A percentile compares a stretch with the other conserved stretches of the same genome.
phyloP scores from a whole-genome alignment of 2,888 invertebrate genomes.

The Allygus modestus region DNA sequence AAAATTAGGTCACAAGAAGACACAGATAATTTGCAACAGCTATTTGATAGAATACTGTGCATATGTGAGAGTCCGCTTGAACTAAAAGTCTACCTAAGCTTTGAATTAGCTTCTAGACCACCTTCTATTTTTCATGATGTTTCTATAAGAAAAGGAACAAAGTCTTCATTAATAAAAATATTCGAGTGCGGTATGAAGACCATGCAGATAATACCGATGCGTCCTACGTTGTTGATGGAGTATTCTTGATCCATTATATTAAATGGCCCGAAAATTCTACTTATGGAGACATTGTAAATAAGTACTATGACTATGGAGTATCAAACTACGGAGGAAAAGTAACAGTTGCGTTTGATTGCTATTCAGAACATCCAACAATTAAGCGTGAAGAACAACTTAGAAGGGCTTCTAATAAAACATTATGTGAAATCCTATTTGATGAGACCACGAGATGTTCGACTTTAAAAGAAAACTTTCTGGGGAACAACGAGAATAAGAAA shows the following conservation, averaged over 20 bases:
- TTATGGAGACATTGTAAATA: slow-evolving; percentile 17
- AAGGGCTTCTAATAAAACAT: slow-evolving; percentile 19
- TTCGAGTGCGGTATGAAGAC: neutral
- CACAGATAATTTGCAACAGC: neutral
- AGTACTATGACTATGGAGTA: neutral
- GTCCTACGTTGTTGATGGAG: slow-evolving; percentile 46
- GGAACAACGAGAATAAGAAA: slow-evolving; percentile 9
- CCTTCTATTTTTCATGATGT: too few species aligned
- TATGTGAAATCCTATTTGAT: slow-evolving; percentile 18
- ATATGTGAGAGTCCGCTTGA: neutral
- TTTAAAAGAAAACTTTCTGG: slow-evolving; percentile 20
- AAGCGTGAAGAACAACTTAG: slow-evolving; percentile 9
- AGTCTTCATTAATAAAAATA: neutral
- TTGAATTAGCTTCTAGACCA: neutral
- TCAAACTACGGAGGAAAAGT: slow-evolving; percentile 8
- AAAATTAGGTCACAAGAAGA: slow-evolving; percentile 1
- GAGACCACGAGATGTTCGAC: slow-evolving; percentile 1
- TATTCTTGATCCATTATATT: slow-evolving; percentile 24
- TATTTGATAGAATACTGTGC: slow-evolving; percentile 4
- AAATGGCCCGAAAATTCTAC: slow-evolving; percentile 30
- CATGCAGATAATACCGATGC: slow-evolving; percentile 16
- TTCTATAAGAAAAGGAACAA: neutral
- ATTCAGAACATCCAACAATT: slow-evolving; percentile 2
- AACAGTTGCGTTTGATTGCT: slow-evolving; percentile 23
- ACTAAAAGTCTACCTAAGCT: neutral